phyloP scores from a whole-genome alignment of 2,797 vertebrate species.

The Acrossocheilus wenchowensis region DNA sequence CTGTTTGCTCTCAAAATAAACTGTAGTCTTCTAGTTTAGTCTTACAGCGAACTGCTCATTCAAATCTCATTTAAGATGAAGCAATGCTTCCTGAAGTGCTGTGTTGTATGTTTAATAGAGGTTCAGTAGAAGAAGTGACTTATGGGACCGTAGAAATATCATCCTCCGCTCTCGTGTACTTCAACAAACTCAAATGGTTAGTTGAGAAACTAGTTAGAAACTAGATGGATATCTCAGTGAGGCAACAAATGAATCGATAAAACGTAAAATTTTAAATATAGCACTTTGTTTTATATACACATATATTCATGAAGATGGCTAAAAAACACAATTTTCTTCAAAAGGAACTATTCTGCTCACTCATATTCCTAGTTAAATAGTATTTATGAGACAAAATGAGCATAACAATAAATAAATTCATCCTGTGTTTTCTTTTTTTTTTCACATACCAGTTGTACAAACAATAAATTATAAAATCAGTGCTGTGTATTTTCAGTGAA shows the following conservation, averaged over 20 bases:
- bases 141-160: no score
- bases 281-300: conserved; percentile 81
- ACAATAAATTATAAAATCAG: conserved; percentile 99
- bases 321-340: conserved; percentile 80
- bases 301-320: conserved; percentile 79
- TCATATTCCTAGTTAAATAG: conserved; percentile 92
- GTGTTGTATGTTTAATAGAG: conserved; percentile 27
- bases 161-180: neutral
- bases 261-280: conserved; percentile 74
- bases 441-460: conserved; percentile 95
- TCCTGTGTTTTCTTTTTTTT: conserved; percentile 81
- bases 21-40: neutral
- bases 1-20: neutral
- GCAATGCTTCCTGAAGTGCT: neutral
- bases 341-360: conserved; percentile 89
- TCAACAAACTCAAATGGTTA: neutral
- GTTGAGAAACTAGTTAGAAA: neutral
- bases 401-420: conserved; percentile 95
- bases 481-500: conserved; percentile 84
- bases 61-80: neutral
- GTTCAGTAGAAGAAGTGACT: no score
- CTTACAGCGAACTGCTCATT: neutral
- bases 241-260: conserved; percentile 33
- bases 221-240: neutral
- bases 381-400: conserved; percentile 82